phyloP scores from a whole-genome alignment of 1,140 invertebrate genomes.

The Calephelis nemesis region DNA sequence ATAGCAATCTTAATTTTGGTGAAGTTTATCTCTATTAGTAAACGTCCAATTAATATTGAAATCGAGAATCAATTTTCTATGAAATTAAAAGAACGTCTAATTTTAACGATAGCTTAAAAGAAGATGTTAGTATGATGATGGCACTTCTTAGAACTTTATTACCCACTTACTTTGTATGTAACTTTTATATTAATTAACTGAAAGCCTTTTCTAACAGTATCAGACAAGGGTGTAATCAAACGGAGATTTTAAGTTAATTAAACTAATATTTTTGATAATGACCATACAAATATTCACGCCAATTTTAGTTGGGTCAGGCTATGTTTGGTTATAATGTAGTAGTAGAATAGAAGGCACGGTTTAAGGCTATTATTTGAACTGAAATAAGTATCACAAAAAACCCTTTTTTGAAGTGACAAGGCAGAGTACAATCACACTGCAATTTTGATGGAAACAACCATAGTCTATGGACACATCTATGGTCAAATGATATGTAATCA shows the following conservation, averaged over 20 bases:
- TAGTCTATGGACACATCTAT: too few species aligned
- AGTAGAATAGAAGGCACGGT: too few species aligned
- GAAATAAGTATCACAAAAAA: too few species aligned
- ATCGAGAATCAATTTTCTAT: slow-evolving; percentile 49
- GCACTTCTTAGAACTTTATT: slow-evolving; percentile 26
- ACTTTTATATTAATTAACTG: slow-evolving; percentile 59
- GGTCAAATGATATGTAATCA: too few species aligned
- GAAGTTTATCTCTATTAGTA: slow-evolving; percentile 43
- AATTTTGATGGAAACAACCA: too few species aligned
- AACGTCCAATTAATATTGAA: slow-evolving; percentile 69
- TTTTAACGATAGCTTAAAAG: slow-evolving; percentile 58
- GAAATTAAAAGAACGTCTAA: slow-evolving; percentile 70
- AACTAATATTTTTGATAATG: not conserved
- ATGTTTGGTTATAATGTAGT: too few species aligned
- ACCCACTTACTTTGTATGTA: slow-evolving; percentile 49
- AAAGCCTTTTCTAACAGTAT: slow-evolving; percentile 49
- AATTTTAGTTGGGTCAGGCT: too few species aligned
- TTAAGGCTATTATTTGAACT: too few species aligned
- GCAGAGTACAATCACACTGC: too few species aligned
- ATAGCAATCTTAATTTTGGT: not conserved
- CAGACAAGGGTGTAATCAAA: slow-evolving; percentile 26
- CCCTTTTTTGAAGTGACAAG: too few species aligned
- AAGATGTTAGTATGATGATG: slow-evolving; percentile 67
- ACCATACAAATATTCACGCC: too few species aligned
- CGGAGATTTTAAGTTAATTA: not conserved